Evolutionary conservation across 1,140 invertebrate genomes (phyloP), one percentile per base, ranked within the genome.

Genomic region (Chironomus tepperi): DNA sequence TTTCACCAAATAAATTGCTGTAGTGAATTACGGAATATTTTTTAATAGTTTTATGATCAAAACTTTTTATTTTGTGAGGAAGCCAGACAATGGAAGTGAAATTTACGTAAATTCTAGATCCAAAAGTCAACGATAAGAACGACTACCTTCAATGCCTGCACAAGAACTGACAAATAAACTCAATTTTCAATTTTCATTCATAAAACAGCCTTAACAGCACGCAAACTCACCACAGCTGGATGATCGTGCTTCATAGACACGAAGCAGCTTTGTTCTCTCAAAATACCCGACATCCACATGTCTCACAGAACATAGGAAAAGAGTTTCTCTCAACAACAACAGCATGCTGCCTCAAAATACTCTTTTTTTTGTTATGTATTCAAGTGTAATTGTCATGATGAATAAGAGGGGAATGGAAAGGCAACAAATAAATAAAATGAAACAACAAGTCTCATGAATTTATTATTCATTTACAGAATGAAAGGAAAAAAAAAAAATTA

Each of bases 371-470:
- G n/a, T n/a, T 34, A 34, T 34, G 24, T 34, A 34, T 34, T 34
- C 24, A 34, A 34, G 47, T 57, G 18, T 70, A 70, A 70, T 70
- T 70, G 65, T 70, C 65, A 70, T 18, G 19, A 19, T 19, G 65
- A 70, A 70, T 9, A 19, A 21, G 5, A 21, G 9, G 65, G n/a
- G 10, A 70, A 10, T 8, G 19, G 18, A 70, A 67, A 18, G n/a
- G 65, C 65, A 21, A 18, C 18, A 70, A 70, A 19, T 16, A 21
- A 70, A 18, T 18, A 18, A 19, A 18, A 21, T 70, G 18, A 70
- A 19, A 70, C 65, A 70, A 19, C 65, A 70, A 70, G 65, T 70
- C n/a, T 70, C 65, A 70, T 70, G 65, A 70, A 70, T 70, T 70
- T 70, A 70, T 70, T 70, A 70, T 19, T 70, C 47, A 57, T 57